phyloP scores from a whole-genome alignment of 2,888 invertebrate species.

The Catocala nupta region DNA sequence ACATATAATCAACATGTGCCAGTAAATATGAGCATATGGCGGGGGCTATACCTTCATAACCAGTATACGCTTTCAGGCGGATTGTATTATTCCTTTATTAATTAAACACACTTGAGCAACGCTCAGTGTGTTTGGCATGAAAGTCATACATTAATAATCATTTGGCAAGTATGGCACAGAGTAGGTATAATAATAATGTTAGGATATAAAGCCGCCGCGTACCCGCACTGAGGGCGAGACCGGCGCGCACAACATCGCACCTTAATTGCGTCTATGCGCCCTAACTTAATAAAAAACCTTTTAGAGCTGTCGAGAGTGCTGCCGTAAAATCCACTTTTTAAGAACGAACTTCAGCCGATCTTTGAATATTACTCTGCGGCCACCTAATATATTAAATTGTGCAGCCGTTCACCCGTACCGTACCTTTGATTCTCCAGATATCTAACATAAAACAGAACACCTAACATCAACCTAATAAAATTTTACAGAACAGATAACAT shows the following conservation, averaged over 20 bases:
- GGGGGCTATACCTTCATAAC: background rate
- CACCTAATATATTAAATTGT: no score
- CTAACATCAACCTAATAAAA: no score
- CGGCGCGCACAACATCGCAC: conserved; percentile 2
- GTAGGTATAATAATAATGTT: background rate
- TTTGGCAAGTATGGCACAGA: background rate
- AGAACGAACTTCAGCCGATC: conserved; percentile 19
- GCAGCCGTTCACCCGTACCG: no score
- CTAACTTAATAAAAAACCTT: conserved; percentile 51
- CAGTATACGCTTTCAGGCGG: conserved; percentile 2
- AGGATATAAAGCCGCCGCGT: background rate
- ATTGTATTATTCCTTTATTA: conserved; percentile 15
- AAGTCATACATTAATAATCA: conserved; percentile 8
- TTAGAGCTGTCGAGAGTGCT: conserved; percentile 36
- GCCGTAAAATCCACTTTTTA: conserved; percentile 37
- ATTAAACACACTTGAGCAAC: background rate
- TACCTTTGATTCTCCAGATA: no score
- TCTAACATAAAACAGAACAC: no score
- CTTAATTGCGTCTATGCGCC: conserved; percentile 24
- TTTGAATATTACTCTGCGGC: conserved; percentile 6
- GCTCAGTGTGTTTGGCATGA: conserved; percentile 13
- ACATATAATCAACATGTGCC: no score
- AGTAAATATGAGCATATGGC: no score
- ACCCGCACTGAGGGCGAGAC: background rate
- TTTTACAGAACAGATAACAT: no score